Conservation (phyloP, 2,888 invertebrate species). For the Endomychus coccineus region DNA sequence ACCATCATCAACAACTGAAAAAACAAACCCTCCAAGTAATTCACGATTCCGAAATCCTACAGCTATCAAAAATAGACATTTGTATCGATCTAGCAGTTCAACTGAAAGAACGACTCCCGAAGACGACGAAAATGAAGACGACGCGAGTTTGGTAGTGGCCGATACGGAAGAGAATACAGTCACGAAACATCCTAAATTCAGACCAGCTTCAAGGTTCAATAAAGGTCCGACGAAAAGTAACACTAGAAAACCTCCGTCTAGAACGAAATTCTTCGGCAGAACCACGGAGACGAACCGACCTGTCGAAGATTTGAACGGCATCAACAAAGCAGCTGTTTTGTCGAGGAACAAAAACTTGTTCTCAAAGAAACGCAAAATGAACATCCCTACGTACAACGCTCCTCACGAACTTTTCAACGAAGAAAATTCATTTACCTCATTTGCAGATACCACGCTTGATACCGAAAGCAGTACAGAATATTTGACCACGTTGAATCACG, state of each 20-base stretch:
- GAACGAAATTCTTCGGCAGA: conserved; percentile 16
- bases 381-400: conserved; percentile 30
- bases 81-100: conserved; percentile 2
- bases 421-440: conserved; percentile 13
- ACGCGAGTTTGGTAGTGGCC: too few species aligned
- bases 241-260: conserved; percentile 11
- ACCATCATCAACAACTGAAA: background rate
- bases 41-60: too few species aligned
- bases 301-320: conserved; percentile 36
- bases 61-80: conserved; percentile 15
- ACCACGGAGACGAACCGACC: conserved; percentile 22
- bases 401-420: conserved; percentile 5
- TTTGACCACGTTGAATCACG: conserved; percentile 43
- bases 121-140: conserved; percentile 12
- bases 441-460: conserved; percentile 17
- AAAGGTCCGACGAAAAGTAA: background rate
- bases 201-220: background rate
- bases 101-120: conserved; percentile 8
- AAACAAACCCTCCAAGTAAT: too few species aligned
- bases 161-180: conserved; percentile 17
- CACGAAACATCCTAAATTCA: conserved; percentile 2
- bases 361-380: conserved; percentile 41
- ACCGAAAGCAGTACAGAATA: conserved; percentile 25
- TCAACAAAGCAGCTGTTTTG: conserved; percentile 47
- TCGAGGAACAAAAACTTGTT: conserved; percentile 51